These are phyloP conservation scores for Gavialis gangeticus DNA, from an alignment of 2,113 vertebrate species.

Conservation along the genomic window DNA sequence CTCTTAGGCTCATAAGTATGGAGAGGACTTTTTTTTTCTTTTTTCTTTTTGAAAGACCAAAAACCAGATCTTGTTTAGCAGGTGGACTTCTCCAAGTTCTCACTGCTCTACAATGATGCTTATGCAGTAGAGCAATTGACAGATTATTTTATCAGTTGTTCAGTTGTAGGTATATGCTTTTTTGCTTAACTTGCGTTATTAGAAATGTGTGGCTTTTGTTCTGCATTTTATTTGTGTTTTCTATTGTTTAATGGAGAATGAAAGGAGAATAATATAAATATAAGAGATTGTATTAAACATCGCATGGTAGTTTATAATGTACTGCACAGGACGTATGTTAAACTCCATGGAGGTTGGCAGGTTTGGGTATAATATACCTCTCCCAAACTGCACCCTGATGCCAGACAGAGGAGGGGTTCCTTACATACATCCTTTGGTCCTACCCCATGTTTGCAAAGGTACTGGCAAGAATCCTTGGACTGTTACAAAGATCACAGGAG, in stretches of 20 bases:
- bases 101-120: conserved; percentile 64
- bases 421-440: background rate
- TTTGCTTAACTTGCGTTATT: conserved; percentile 62
- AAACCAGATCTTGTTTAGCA: conserved; percentile 71
- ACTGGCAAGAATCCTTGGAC: conserved; percentile 25
- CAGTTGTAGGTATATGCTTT: conserved; percentile 52
- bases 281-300: conserved; percentile 48
- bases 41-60: conserved; percentile 72
- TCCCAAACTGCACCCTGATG: background rate
- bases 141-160: conserved; percentile 59
- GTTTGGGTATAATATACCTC: conserved; percentile 33
- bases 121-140: conserved; percentile 43
- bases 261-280: conserved; percentile 46
- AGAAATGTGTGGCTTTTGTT: conserved; percentile 74
- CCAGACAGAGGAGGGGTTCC: conserved; percentile 38
- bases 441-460: conserved; percentile 1
- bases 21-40: conserved; percentile 68
- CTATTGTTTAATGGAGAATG: conserved; percentile 67
- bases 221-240: conserved; percentile 79
- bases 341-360: conserved; percentile 9
- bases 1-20: conserved; percentile 41
- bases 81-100: conserved; percentile 39
- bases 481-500: conserved; percentile 15
- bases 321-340: conserved; percentile 33
- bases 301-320: conserved; percentile 49